Percentiles rank a stretch among this genome's conserved stretches.
Conservation (phyloP, 2,797 vertebrate genomes). For the Myoxocephalus aenaeus region DNA sequence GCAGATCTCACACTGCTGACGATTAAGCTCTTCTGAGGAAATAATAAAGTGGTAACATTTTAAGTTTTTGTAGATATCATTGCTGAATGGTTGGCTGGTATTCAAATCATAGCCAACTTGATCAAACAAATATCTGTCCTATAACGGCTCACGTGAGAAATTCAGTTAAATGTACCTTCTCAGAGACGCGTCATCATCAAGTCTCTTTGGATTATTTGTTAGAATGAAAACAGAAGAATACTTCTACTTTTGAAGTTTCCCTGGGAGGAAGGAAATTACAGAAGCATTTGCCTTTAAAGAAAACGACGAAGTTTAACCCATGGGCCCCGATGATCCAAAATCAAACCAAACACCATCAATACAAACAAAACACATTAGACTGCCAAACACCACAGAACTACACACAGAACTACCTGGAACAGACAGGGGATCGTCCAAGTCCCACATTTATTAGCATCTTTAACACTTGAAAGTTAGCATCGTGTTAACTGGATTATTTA, state of each 20-base stretch:
- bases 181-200: neutral
- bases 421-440: neutral
- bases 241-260: neutral
- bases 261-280: neutral
- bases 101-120: too few species aligned
- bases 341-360: slow-evolving; percentile 9
- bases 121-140: too few species aligned
- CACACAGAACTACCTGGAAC: neutral
- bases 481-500: neutral
- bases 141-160: too few species aligned
- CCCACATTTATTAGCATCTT: neutral
- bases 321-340: slow-evolving; percentile 19
- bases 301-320: slow-evolving; percentile 16
- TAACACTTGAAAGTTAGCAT: neutral
- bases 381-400: too few species aligned
- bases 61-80: neutral
- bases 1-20: neutral
- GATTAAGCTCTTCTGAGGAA: neutral
- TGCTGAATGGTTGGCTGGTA: neutral
- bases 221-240: neutral
- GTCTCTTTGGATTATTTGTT: neutral
- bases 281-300: neutral
- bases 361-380: slow-evolving; percentile 18
- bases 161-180: too few species aligned
- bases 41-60: neutral